Base-by-base conservation (phyloP, 2,888 invertebrate species). In the Aporophyla lueneburgensis region DNA sequence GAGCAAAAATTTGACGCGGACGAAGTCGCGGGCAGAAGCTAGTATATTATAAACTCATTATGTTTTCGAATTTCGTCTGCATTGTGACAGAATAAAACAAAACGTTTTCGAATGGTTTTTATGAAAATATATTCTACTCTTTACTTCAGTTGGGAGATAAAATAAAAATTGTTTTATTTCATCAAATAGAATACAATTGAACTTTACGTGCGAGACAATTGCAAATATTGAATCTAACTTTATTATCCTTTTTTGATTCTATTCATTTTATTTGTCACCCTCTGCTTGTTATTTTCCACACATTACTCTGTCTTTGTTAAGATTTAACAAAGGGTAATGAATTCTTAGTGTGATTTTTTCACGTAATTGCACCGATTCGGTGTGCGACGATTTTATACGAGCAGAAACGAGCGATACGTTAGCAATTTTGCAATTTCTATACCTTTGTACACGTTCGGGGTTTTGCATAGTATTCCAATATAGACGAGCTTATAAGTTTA, bases 401-500 rank as follows among this genome's bases (percentile, higher is more conserved):
- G 54, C 51, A 24, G 19, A 80, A 63, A 53, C 46, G 10, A 43
- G 10, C 12, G 12, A 74, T 19, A 51, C 49, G 74, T 19, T 1
- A 19, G 40, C 40, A 40, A 62, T 71, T 76, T 59, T 59, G 16
- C 46, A 33, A 76, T 59, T 76, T 70, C 53, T 70, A 19, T 61
- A 40, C 46, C 24, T 71, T 71, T 33, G 10, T 24, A n/a, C 10
- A 21, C 24, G 7, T 61, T 53, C 5, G 14, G 56, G 21, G 56
- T 24, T 33, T 33, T 54, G 19, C 62, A 51, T 72, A 72, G 80
- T 72, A 58, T 80, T 80, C 33, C 24, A 24, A 56, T 80, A 46
- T 24, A 51, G 14, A 63, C 7, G 49, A 40, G 43, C n/a, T n/a
- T n/a, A n/a, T n/a, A n/a, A n/a, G n/a, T n/a, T n/a, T n/a, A n/a